A percentile compares a stretch with the other conserved stretches of the same genome.
These are phyloP conservation scores for Cancer borealis DNA, from an alignment of 2,888 invertebrate genomes.

Conservation along the genomic window DNA sequence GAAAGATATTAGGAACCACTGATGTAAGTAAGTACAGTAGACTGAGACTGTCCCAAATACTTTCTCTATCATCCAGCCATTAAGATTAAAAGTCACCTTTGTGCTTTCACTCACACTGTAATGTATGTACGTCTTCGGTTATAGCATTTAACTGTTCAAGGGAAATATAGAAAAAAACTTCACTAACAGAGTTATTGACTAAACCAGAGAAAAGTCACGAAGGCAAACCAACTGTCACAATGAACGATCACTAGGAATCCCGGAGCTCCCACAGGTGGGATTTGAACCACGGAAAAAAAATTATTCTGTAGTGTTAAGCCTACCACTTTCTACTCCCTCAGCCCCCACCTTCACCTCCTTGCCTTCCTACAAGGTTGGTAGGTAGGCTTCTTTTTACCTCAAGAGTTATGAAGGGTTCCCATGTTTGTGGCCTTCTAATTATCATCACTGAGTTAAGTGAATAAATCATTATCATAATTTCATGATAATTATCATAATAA, in stretches of 20 bases:
- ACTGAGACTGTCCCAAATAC: neutral
- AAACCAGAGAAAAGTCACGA: neutral
- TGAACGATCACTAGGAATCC: neutral
- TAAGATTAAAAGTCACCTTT: neutral
- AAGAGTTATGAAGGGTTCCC: neutral
- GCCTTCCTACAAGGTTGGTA: neutral
- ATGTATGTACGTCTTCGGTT: neutral
- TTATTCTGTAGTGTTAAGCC: neutral
- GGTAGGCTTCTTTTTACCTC: neutral
- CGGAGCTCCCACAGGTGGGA: neutral
- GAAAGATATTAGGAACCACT: no score
- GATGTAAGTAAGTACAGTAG: no score
- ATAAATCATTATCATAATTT: neutral
- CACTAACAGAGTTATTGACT: neutral
- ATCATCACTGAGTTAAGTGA: neutral
- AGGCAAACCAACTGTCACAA: neutral
- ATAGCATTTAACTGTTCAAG: neutral
- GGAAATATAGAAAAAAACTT: no score
- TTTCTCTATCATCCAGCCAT: neutral
- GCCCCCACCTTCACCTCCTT: neutral
- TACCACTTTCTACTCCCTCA: constrained; percentile 22
- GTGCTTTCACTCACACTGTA: neutral
- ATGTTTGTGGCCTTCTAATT: neutral
- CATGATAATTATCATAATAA: neutral
- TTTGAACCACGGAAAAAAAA: neutral